A percentile compares a stretch with the other conserved stretches of the same genome.
Conservation (phyloP, 2,113 vertebrate genomes). For the Trichomycterus rosablanca region DNA sequence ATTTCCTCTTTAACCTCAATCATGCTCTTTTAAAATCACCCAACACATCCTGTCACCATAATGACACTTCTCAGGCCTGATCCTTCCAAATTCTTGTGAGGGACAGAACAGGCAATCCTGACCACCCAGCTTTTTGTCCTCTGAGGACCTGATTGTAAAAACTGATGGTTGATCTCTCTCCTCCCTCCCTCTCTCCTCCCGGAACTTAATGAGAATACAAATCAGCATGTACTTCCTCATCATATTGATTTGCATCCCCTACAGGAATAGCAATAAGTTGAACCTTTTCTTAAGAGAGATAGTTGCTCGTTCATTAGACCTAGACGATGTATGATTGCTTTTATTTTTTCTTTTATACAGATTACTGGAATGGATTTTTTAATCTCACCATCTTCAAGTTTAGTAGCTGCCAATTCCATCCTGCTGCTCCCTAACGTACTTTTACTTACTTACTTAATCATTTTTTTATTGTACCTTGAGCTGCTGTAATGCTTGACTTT, state of each 20-base stretch:
- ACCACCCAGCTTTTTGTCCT: slow-evolving; percentile 32
- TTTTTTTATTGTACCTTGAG: too few species aligned
- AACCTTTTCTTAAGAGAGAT: slow-evolving; percentile 31
- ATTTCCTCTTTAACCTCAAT: slow-evolving; percentile 46
- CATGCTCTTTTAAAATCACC: slow-evolving; percentile 42
- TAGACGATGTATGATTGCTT: neutral
- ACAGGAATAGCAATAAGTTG: slow-evolving; percentile 40
- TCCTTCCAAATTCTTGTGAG: slow-evolving; percentile 27
- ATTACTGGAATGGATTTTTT: too few species aligned
- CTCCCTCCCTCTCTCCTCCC: slow-evolving; percentile 8
- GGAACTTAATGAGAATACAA: slow-evolving; percentile 43
- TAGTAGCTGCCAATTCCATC: too few species aligned
- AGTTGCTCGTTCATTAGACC: slow-evolving; percentile 22
- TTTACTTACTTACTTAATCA: too few species aligned
- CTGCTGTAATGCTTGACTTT: too few species aligned
- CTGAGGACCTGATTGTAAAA: slow-evolving; percentile 49
- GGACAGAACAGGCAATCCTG: slow-evolving; percentile 36
- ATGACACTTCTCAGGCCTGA: slow-evolving; percentile 41
- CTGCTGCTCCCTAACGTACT: too few species aligned
- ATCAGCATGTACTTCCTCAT: slow-evolving; percentile 40
- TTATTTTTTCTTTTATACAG: too few species aligned
- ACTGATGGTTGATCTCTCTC: slow-evolving; percentile 29
- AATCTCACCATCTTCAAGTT: too few species aligned
- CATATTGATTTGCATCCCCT: slow-evolving; percentile 47
- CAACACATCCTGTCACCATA: slow-evolving; percentile 43